Base-by-base conservation (phyloP, 1,140 invertebrate genomes). In the Lethrus apterus region DNA sequence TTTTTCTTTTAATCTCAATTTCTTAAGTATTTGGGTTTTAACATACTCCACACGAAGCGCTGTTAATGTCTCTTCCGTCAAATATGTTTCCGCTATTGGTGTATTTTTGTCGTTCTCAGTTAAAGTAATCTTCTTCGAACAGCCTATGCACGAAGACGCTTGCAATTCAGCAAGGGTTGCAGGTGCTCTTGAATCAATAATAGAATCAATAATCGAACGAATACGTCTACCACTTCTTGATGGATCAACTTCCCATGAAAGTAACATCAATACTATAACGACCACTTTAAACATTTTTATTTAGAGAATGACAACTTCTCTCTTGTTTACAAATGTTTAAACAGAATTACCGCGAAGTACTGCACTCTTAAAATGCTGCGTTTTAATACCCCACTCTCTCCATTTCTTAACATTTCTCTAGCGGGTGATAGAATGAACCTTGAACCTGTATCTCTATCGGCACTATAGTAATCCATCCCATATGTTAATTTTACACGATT, bases 1-100 rank as follows among this genome's bases (percentile, higher is more conserved):
- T 48, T 80, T 80, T 59, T 81, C 80, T 31, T 78, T 84, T 1
- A 89, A 60, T 44, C 84, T 65, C 31, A 89, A 59, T 60, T 88
- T 88, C 63, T 79, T 81, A 36, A 89, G 61, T 11, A 89, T 89
- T 65, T 88, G 84, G 53, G 85, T 77, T 59, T 89, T 89, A 7
- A 88, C 83, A 48, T 83, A 83, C 60, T 88, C 84, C 26, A 87
- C 77, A 40, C 84, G 66, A 11, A 79, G 54, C n/a, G 70, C 72
- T 0, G 73, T 77, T 7, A 81, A 52, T 42, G 71, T 64, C 44
- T 68, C 64, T 51, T 71, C 69, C 17, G 58, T 69, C 2, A 71
- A 62, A 56, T 19, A 20, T 23, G 11, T 24, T 24, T 44, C 48
- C 26, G 13, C 11, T n/a, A 49, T 21, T 14, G 11, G 23, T 4